A percentile compares a stretch with the other conserved stretches of the same genome.
Evolutionary conservation across 1,140 invertebrate species (phyloP).

Genomic region (Cyphomyrmex costatus): DNA sequence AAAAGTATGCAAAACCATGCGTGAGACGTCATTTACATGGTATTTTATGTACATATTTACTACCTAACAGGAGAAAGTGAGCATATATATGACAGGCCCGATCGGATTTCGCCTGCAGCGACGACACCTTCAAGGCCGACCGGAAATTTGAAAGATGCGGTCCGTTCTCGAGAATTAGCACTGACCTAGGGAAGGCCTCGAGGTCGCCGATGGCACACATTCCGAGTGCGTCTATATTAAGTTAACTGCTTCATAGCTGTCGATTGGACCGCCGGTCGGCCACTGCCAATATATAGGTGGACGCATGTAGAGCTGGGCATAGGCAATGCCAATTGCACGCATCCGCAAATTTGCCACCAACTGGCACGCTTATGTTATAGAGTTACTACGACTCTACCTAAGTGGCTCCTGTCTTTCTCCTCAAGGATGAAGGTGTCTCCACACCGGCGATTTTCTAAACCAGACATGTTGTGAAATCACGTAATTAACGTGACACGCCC

Average conservation of each 20-base stretch:
- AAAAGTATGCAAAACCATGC: background rate
- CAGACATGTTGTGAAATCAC: background rate
- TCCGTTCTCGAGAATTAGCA: constrained; percentile 79
- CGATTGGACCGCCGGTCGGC: constrained; percentile 78
- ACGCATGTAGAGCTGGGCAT: constrained; percentile 69
- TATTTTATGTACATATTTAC: background rate
- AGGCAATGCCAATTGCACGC: constrained; percentile 84
- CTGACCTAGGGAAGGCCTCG: constrained; percentile 84
- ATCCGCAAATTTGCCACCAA: constrained; percentile 85
- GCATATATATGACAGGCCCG: background rate
- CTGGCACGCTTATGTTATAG: constrained; percentile 83
- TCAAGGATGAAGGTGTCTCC: constrained; percentile 67
- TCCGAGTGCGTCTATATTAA: constrained; percentile 81
- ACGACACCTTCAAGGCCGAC: constrained; percentile 70
- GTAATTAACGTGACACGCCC: background rate
- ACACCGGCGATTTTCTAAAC: background rate
- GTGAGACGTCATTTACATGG: background rate
- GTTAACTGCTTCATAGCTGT: constrained; percentile 83
- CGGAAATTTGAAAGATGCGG: constrained; percentile 76
- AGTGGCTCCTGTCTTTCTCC: constrained; percentile 67
- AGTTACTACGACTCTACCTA: constrained; percentile 79
- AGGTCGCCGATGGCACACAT: constrained; percentile 83
- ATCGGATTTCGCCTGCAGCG: background rate
- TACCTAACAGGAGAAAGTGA: background rate
- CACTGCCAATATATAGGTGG: constrained; percentile 73